Conservation (phyloP, 2,888 invertebrate species). For the Hesperia comma region DNA sequence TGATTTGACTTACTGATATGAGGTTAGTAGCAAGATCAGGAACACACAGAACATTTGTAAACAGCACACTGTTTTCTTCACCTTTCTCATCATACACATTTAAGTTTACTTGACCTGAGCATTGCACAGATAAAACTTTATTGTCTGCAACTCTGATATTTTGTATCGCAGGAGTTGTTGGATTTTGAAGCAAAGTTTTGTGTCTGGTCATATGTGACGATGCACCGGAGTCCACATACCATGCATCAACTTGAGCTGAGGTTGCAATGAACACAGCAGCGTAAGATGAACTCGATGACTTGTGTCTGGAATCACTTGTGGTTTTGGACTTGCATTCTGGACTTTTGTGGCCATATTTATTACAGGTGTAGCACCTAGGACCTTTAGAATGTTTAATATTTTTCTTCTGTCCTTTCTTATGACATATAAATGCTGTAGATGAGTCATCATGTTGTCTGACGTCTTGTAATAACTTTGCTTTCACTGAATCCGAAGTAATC, state of each 20-base stretch:
- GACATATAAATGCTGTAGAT: too few species aligned
- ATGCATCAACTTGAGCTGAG: conserved; percentile 25
- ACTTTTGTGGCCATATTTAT: conserved; percentile 33
- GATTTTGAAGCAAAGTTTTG: conserved; percentile 17
- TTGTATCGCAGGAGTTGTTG: conserved; percentile 24
- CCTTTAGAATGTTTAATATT: too few species aligned
- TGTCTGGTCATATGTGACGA: conserved; percentile 28
- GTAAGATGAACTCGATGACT: conserved; percentile 34
- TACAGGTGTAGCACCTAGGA: conserved; percentile 22
- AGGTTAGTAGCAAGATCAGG: conserved; percentile 39
- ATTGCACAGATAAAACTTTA: conserved; percentile 37
- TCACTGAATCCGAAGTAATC: too few species aligned
- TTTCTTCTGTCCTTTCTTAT: too few species aligned
- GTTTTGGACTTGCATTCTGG: conserved; percentile 32
- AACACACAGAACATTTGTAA: conserved; percentile 40
- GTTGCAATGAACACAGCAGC: conserved; percentile 39
- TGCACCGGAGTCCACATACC: conserved; percentile 43
- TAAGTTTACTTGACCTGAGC: conserved; percentile 35
- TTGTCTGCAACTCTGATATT: conserved; percentile 40
- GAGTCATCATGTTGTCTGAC: too few species aligned
- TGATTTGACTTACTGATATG: conserved; percentile 40
- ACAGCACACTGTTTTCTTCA: conserved; percentile 32
- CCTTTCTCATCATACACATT: conserved; percentile 26
- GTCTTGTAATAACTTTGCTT: too few species aligned
- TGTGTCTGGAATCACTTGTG: conserved; percentile 22